Conservation (phyloP, 2,113 vertebrate genomes). For the Rhinichthys klamathensis region DNA sequence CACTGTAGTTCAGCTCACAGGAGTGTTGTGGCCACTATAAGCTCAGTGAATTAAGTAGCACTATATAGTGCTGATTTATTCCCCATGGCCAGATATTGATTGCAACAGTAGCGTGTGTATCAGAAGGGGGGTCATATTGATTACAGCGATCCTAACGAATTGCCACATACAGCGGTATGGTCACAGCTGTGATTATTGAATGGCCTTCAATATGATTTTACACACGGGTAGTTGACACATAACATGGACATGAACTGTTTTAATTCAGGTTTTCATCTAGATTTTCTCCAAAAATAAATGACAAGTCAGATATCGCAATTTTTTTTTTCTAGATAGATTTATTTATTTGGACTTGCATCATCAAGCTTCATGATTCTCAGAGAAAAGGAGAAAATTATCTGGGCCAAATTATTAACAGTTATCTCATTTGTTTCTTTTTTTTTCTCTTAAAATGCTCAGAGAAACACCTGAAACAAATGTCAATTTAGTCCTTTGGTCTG, state of each 20-base stretch:
- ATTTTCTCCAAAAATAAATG: neutral
- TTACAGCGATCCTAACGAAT: constrained; percentile 12
- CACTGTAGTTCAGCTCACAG: constrained; percentile 40
- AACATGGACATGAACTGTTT: neutral
- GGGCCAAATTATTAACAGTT: neutral
- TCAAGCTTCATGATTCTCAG: neutral
- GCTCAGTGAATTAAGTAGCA: constrained; percentile 69
- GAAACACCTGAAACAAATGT: no score
- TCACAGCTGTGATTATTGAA: constrained; percentile 13
- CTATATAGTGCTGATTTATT: constrained; percentile 76
- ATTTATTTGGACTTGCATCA: neutral
- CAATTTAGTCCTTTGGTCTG: no score
- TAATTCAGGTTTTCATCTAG: neutral
- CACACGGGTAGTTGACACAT: neutral
- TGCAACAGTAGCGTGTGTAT: constrained; percentile 7
- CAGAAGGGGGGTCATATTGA: constrained; percentile 19
- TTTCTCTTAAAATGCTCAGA: neutral
- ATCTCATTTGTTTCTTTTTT: neutral
- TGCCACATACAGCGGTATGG: neutral
- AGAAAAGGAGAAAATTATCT: neutral
- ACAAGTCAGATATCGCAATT: neutral
- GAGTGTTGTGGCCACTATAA: constrained; percentile 67
- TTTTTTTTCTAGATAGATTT: neutral
- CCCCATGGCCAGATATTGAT: constrained; percentile 69
- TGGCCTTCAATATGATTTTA: constrained; percentile 12